Conservation (phyloP, 2,113 vertebrate species). For the rat (Rattus norvegicus) region DNA sequence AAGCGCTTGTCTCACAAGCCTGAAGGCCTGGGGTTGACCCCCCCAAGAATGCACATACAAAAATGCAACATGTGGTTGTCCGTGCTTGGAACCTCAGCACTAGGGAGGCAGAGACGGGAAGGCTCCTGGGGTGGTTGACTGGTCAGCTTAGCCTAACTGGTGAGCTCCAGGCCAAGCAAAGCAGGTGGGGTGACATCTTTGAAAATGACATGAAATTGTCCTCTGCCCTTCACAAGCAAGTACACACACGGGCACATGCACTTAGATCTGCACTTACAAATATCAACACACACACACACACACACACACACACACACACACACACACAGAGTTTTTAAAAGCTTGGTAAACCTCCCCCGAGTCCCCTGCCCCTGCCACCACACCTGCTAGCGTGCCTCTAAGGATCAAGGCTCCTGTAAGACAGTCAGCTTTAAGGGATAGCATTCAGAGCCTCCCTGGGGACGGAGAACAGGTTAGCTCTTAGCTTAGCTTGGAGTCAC, state of each 20-base stretch:
- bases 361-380: not conserved
- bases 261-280: not conserved
- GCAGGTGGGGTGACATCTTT: not conserved
- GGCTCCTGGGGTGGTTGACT: not conserved
- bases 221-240: not conserved
- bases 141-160: not conserved
- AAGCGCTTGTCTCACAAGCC: not conserved
- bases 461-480: too few relatives aligned
- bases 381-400: rapidly evolving
- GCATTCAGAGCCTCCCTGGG: not conserved
- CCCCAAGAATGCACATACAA: not conserved
- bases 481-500: not conserved
- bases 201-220: not conserved
- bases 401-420: not conserved
- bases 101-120: not conserved
- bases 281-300: not conserved
- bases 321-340: not conserved
- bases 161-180: not conserved
- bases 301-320: not conserved
- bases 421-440: not conserved
- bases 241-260: not conserved
- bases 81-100: too few relatives aligned
- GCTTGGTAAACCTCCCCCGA: not conserved
- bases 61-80: not conserved
- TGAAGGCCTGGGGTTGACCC: not conserved